phyloP scores from a whole-genome alignment of 2,888 invertebrate species.

The Caradrina kadenii region DNA sequence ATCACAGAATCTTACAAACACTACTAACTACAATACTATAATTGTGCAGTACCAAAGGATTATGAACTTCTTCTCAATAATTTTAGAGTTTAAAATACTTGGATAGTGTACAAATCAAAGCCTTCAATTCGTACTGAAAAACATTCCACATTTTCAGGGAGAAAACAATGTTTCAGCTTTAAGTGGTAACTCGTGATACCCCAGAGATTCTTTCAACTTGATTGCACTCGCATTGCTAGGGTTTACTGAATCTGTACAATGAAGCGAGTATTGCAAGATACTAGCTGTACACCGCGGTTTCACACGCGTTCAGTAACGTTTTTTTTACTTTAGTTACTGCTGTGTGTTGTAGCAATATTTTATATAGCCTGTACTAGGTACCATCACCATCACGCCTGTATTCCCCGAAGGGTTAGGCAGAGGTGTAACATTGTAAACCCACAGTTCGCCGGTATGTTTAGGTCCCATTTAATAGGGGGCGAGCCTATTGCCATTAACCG shows the following conservation, averaged over 20 bases:
- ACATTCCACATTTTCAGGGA: constrained; percentile 33
- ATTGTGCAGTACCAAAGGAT: not conserved
- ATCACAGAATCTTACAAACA: constrained; percentile 47
- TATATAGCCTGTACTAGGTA: no score
- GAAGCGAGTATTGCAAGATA: not conserved
- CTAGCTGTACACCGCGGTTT: no score
- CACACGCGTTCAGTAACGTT: no score
- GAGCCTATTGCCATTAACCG: no score
- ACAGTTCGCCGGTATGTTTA: no score
- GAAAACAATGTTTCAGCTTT: constrained; percentile 43
- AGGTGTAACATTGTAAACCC: no score
- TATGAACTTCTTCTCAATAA: not conserved
- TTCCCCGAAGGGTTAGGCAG: no score
- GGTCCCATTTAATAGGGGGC: no score
- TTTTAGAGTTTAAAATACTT: constrained; percentile 1
- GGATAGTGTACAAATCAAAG: constrained; percentile 11
- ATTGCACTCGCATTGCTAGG: constrained; percentile 41
- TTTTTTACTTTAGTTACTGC: no score
- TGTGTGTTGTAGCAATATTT: no score
- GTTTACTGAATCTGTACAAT: constrained; percentile 27
- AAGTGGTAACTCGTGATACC: constrained; percentile 38
- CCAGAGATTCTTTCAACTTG: constrained; percentile 45
- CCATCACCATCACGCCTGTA: no score
- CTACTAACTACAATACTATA: constrained; percentile 26
- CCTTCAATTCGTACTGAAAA: constrained; percentile 42